Conservation (phyloP, 2,888 invertebrate genomes). For the Graphium colonna region DNA sequence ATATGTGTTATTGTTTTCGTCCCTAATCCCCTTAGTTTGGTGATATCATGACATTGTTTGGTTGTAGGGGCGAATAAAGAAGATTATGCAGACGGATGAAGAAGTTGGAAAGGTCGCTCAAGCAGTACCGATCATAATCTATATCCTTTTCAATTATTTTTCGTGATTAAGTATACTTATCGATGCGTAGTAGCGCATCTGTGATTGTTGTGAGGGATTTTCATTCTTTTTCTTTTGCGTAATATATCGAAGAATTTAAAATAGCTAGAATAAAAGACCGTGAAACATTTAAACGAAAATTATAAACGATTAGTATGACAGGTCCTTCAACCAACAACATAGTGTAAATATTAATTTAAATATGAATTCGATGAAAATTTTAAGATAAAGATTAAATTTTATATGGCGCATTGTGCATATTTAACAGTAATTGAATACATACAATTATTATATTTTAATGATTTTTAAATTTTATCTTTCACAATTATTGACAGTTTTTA, state of each 20-base stretch:
- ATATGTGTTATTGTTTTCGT: constrained; percentile 65
- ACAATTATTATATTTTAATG: too few relatives aligned
- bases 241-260: background rate
- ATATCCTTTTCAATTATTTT: constrained; percentile 87
- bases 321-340: too few relatives aligned
- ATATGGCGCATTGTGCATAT: too few relatives aligned
- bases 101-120: constrained; percentile 99
- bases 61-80: constrained; percentile 97
- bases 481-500: too few relatives aligned
- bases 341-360: too few relatives aligned
- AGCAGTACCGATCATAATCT: constrained; percentile 99
- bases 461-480: too few relatives aligned
- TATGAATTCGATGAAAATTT: too few relatives aligned
- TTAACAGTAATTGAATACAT: too few relatives aligned
- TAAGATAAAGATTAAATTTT: too few relatives aligned
- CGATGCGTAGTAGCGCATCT: constrained; percentile 23
- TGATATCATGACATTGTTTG: constrained; percentile 68
- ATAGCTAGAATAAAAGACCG: background rate
- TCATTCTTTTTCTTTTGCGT: constrained; percentile 4
- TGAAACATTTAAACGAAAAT: too few relatives aligned
- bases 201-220: constrained; percentile 23
- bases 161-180: constrained; percentile 22
- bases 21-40: constrained; percentile 46
- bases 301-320: too few relatives aligned
- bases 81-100: constrained; percentile 99